phyloP scores from a whole-genome alignment of 1,140 invertebrate genomes.

The Tetraneura akinire region DNA sequence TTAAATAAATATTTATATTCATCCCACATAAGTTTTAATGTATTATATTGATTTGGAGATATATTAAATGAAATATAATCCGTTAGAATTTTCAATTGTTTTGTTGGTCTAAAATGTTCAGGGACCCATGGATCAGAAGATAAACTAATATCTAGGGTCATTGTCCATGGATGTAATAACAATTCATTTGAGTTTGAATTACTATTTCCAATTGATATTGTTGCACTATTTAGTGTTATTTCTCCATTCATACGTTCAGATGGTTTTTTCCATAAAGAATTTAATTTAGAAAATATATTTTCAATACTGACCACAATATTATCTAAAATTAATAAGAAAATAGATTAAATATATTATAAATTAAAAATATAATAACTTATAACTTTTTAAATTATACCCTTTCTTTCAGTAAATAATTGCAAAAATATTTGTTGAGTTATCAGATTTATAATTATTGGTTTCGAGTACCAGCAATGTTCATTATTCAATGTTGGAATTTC shows the following conservation, averaged over 20 bases:
- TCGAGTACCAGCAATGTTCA: conserved; percentile 30
- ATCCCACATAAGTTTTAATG: conserved; percentile 28
- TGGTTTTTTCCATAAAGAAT: conserved; percentile 34
- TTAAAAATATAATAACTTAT: background rate
- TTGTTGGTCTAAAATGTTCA: conserved; percentile 35
- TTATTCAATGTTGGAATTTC: background rate
- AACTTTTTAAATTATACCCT: background rate
- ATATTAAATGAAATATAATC: conserved; percentile 42
- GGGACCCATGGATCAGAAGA: conserved; percentile 43
- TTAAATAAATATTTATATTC: conserved; percentile 33
- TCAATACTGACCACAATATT: conserved; percentile 42
- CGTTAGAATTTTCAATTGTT: conserved; percentile 29
- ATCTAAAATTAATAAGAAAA: background rate
- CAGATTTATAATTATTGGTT: conserved; percentile 25
- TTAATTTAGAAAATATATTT: conserved; percentile 37
- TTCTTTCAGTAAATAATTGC: conserved; percentile 9
- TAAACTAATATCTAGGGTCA: conserved; percentile 15
- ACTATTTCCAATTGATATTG: conserved; percentile 32
- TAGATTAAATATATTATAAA: too few species aligned
- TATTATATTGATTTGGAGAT: conserved; percentile 23
- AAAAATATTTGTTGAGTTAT: conserved; percentile 43
- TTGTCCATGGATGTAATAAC: conserved; percentile 36
- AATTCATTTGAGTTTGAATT: conserved; percentile 31
- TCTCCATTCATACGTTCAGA: conserved; percentile 42
- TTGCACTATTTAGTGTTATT: conserved; percentile 38